phyloP scores from a whole-genome alignment of 2,113 vertebrate species.

The Sisor rabdophorus region DNA sequence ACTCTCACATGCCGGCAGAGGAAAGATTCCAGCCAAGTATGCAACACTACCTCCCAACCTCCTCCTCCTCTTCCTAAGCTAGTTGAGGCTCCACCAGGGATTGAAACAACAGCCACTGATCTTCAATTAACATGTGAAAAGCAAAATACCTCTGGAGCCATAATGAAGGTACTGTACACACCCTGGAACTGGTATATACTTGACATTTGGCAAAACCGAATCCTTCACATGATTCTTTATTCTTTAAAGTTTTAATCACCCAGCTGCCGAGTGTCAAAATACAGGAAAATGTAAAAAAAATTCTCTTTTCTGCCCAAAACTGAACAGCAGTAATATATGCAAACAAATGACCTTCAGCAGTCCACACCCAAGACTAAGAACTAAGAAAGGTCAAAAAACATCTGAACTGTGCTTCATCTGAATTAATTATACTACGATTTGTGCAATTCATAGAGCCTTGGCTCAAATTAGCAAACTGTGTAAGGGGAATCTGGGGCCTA shows the following conservation, averaged over 20 bases:
- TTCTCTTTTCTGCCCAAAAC: conserved; percentile 55
- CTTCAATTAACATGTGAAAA: conserved; percentile 36
- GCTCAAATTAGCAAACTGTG: conserved; percentile 53
- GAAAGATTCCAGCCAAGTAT: conserved; percentile 60
- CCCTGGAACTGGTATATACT: background rate
- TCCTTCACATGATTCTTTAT: background rate
- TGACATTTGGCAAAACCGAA: too few relatives aligned
- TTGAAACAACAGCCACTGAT: conserved; percentile 23
- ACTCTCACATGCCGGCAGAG: conserved; percentile 62
- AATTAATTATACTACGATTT: conserved; percentile 75
- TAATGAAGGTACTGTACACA: background rate
- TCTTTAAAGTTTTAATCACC: background rate
- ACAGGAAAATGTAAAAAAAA: conserved; percentile 41
- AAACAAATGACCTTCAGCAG: conserved; percentile 69
- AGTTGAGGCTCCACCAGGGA: conserved; percentile 41
- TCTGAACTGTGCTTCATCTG: conserved; percentile 67
- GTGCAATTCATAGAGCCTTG: conserved; percentile 57
- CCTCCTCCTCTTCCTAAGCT: conserved; percentile 22
- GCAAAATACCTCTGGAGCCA: background rate
- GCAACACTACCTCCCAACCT: conserved; percentile 40
- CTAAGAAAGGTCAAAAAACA: conserved; percentile 67
- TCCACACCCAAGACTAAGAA: conserved; percentile 60
- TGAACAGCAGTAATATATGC: conserved; percentile 67
- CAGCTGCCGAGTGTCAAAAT: conserved; percentile 43
- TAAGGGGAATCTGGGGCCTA: conserved; percentile 41